Base-by-base conservation (phyloP, 2,797 vertebrate species). In the Typhlichthys eigenmanni region DNA sequence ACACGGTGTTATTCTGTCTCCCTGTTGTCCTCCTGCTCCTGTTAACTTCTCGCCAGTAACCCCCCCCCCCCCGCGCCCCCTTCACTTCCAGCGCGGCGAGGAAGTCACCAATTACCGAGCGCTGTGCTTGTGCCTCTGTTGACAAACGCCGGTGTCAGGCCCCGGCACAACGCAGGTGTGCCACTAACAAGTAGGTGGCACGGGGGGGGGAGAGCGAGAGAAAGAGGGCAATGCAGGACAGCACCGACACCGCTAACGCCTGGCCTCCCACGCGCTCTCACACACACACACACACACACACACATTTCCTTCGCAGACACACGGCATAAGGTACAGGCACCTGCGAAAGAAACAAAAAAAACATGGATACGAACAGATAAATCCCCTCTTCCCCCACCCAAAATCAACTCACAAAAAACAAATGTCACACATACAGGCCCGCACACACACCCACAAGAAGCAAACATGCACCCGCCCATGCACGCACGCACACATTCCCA, bases 171-270 rank as follows among this genome's bases (percentile, higher is more conserved):
- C 71, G 69, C 87, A 74, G 83, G 85, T 83, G 82, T 78, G 78
- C 83, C 84, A 82, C 81, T 87, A 91, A 91, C 88, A 89, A 87
- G 90, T 83, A 89, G 85, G 85, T 90, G 87, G 89, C 87, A 87
- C 65, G 1, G 71, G 66, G 24, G 17, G 17, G 19, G 19, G 19
- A 19, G 66, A 76, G 72, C 66, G 75, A 78, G 80, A 72, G 68
- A 62, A 72, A 74, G 80, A 71, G 89, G 83, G 85, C 87, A 79
- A 24, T 57, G 17, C 64, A 38, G 78, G 77, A 79, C 59, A 64
- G 61, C 24, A 68, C 57, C 48, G 68, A 62, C 63, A 59, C 75
- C 71, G 71, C 75, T 72, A 73, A 83, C 62, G 46, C 62, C 64
- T 60, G 80, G 72, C 83, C 84, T 78, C 85, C 84, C 77, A 86